These are phyloP conservation scores for Saturnia japonica DNA, from an alignment of 2,888 invertebrate genomes.

Conservation along the genomic window DNA sequence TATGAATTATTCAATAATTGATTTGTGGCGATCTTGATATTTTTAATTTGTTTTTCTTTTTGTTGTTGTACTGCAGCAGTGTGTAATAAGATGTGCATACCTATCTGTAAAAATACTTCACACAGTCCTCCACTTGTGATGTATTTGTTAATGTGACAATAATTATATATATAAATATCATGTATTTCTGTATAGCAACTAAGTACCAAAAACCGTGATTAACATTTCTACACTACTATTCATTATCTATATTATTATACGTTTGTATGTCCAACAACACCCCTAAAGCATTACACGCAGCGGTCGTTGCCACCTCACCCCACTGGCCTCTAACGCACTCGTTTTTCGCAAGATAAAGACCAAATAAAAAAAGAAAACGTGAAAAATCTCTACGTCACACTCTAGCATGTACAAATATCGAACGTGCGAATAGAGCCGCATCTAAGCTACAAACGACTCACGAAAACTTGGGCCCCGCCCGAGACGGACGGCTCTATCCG, in stretches of 20 bases:
- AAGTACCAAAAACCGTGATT: constrained; percentile 77
- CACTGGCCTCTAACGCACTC: constrained; percentile 65
- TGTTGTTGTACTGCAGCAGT: no score
- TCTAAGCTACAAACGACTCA: constrained; percentile 80
- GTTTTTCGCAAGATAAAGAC: constrained; percentile 81
- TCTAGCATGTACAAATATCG: constrained; percentile 42
- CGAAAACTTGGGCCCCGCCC: constrained; percentile 81
- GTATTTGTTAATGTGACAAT: no score
- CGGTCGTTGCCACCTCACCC: constrained; percentile 55
- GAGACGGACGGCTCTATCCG: constrained; percentile 79
- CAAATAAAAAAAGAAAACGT: constrained; percentile 81
- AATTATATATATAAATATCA: constrained; percentile 66
- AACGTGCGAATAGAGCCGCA: constrained; percentile 65
- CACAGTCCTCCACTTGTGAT: no score
- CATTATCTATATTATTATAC: constrained; percentile 65
- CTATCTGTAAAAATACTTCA: no score
- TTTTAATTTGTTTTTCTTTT: no score
- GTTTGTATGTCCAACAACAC: constrained; percentile 48
- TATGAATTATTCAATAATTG: no score
- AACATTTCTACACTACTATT: constrained; percentile 78
- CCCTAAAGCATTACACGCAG: constrained; percentile 77
- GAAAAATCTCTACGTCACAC: constrained; percentile 74
- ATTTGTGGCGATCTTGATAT: no score
- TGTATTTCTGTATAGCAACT: constrained; percentile 65
- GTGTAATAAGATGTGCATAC: no score